phyloP scores from a whole-genome alignment of 2,888 invertebrate species.

The Agrochola circellaris region DNA sequence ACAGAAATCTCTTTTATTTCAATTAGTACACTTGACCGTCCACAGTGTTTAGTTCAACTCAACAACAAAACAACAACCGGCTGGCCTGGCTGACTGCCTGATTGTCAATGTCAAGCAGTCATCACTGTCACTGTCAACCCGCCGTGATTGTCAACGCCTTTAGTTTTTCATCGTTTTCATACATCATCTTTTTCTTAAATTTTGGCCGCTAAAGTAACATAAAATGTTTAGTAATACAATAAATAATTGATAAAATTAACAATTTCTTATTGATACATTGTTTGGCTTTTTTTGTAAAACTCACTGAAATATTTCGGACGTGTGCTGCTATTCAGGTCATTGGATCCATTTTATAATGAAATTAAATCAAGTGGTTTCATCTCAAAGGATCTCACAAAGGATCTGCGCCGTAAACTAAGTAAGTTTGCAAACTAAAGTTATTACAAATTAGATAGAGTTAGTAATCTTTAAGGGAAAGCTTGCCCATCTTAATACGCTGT shows the following conservation, averaged over 20 bases:
- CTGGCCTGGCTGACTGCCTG: neutral
- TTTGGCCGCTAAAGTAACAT: too few relatives aligned
- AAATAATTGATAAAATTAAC: neutral
- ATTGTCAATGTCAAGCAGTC: neutral
- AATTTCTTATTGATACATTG: neutral
- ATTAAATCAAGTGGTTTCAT: slow-evolving; percentile 32
- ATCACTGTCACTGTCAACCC: neutral
- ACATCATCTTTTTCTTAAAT: neutral
- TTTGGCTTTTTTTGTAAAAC: neutral
- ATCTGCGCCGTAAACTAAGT: slow-evolving; percentile 26
- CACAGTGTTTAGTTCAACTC: neutral
- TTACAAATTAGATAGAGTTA: slow-evolving; percentile 31
- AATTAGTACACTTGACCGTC: neutral
- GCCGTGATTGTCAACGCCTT: slow-evolving; percentile 11
- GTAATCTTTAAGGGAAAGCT: slow-evolving; percentile 14
- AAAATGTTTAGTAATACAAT: neutral
- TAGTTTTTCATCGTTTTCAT: slow-evolving; percentile 9
- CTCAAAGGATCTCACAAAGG: slow-evolving; percentile 37
- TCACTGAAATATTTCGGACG: neutral
- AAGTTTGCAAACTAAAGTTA: slow-evolving; percentile 44
- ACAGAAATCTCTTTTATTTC: slow-evolving; percentile 17
- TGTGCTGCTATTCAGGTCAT: neutral
- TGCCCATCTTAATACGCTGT: neutral
- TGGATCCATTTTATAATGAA: slow-evolving; percentile 10
- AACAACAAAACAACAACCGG: neutral